Evolutionary conservation across 2,797 vertebrate genomes (phyloP).

Genomic region (Neomorphus geoffroyi): DNA sequence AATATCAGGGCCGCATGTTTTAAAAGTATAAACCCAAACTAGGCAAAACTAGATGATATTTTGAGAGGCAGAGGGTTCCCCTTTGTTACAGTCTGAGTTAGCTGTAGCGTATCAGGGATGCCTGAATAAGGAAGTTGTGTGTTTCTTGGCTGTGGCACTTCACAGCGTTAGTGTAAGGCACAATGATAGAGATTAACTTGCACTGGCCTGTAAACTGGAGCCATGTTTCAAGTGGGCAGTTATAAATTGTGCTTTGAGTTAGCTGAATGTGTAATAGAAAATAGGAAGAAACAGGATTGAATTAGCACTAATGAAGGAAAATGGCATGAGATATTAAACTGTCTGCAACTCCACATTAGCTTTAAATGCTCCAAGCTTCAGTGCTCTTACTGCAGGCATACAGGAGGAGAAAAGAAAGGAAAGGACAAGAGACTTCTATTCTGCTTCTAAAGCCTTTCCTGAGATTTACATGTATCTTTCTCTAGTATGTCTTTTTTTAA

Average conservation of each 20-base stretch:
- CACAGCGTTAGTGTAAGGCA: neutral
- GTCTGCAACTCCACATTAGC: neutral
- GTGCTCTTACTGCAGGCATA: neutral
- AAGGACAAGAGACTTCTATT: neutral
- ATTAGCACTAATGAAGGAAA: neutral
- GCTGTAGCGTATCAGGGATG: neutral
- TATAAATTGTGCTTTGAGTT: neutral
- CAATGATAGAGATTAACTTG: neutral
- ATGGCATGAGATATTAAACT: neutral
- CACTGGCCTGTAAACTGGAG: neutral
- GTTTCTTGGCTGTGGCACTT: neutral
- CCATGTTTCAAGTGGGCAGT: neutral
- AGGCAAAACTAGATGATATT: neutral
- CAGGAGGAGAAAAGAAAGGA: neutral
- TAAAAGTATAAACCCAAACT: neutral
- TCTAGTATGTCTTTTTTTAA: neutral
- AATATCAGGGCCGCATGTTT: neutral
- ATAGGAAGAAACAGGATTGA: neutral
- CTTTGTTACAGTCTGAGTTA: neutral
- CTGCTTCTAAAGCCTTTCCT: neutral
- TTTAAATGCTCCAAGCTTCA: neutral
- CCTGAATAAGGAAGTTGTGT: neutral
- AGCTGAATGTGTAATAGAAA: neutral
- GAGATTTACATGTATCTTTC: accelerated
- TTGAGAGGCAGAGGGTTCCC: neutral